Evolutionary conservation across 2,888 invertebrate species (phyloP).

Genomic region (Teleiodes luculella): DNA sequence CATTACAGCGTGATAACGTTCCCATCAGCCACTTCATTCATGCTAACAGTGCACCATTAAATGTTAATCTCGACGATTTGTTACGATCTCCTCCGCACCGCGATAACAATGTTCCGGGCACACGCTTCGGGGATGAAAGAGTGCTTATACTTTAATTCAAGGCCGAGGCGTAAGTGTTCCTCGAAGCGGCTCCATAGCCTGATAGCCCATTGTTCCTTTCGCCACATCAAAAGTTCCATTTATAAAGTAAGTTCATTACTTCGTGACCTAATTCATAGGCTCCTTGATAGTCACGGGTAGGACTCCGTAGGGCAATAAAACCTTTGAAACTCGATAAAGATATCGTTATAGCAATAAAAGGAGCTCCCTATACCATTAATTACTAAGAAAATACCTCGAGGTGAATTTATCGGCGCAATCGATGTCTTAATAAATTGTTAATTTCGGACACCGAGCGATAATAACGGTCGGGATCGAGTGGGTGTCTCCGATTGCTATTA

Average conservation of each 20-base stretch:
- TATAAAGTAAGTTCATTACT: conserved; percentile 19
- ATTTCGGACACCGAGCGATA: conserved; percentile 45
- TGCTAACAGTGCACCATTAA: conserved; percentile 54
- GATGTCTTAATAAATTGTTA: conserved; percentile 61
- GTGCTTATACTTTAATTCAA: conserved; percentile 4
- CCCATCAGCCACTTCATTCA: conserved; percentile 60
- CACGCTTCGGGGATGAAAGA: neutral
- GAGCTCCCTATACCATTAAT: conserved; percentile 53
- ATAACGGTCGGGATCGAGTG: conserved; percentile 40
- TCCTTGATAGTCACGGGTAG: conserved; percentile 25
- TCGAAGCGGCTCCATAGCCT: neutral
- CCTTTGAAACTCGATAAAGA: conserved; percentile 58
- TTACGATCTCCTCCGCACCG: conserved; percentile 39
- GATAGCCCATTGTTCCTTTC: conserved; percentile 3
- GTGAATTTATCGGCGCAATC: conserved; percentile 58
- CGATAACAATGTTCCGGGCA: conserved; percentile 35
- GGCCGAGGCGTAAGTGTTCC: neutral
- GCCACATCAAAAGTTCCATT: conserved; percentile 21
- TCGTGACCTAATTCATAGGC: conserved; percentile 26
- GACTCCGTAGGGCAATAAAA: conserved; percentile 34
- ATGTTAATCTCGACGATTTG: conserved; percentile 55
- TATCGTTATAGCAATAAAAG: conserved; percentile 61
- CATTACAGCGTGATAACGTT: conserved; percentile 57
- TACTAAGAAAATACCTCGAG: conserved; percentile 54
- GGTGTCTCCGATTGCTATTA: conserved; percentile 40